Evolutionary conservation across 2,797 vertebrate species (phyloP), one percentile per base, ranked within the genome.

Genomic region (Eremophila alpestris): DNA sequence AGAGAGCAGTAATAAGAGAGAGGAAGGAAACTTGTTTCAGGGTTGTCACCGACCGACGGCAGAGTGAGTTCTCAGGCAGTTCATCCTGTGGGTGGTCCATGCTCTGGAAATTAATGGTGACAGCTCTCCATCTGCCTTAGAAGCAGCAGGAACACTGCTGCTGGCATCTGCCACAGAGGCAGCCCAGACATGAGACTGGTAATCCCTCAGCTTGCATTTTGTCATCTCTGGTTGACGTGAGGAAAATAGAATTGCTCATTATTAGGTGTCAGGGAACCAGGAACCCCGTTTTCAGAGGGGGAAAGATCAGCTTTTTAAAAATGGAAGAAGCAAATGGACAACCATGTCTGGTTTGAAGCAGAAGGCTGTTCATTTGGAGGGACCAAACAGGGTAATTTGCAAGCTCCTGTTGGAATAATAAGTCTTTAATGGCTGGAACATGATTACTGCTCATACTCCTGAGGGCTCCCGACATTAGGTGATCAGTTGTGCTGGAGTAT

Each of bases 31-130:
- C 0, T 1, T 54, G 29, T 68, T 56, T 71, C 1, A 1, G n/a
- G 22, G 32, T 34, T 90, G 52, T 76, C 26, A 4, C 24, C 0
- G 0, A 34, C 29, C 1, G 1, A 10, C 0, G 0, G 46, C 68
- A 52, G 64, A 84, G 59, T 7, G 45, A 22, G 11, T 64, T 68
- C 11, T 6, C 60, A 62, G 64, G 34, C 70, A 49, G 63, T 60
- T 19, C 1, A 3, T 70, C 49, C 80, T 60, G 43, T 58, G 45
- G 67, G 24, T 67, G 54, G 59, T 34, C 63, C 79, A 0, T 48
- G 71, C 55, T 45, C 23, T 63, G 65, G 75, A 63, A 85, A 63
- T 65, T 36, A 51, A 54, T 1, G 7, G 62, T 77, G 64, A 45
- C 69, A 74, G 69, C 49, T 75, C 34, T 82, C 79, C 64, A 48